phyloP scores from a whole-genome alignment of 2,113 vertebrate genomes.

The Lampris megalopsis region DNA sequence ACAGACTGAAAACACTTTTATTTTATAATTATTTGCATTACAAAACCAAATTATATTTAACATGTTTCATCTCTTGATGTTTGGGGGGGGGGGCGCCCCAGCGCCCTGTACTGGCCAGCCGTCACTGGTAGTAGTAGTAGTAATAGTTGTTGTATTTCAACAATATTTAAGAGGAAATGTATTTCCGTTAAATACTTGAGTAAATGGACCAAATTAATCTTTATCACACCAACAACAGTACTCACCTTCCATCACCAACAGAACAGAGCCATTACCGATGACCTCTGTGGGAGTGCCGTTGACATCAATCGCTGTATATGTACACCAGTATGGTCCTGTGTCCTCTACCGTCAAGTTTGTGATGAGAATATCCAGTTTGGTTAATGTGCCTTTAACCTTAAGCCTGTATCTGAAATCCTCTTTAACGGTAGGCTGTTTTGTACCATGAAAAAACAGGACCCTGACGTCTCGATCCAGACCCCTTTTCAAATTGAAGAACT shows the following conservation, averaged over 20 bases:
- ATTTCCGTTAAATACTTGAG: no score
- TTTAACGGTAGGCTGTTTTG: fast-evolving
- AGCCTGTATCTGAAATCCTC: fast-evolving
- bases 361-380: conserved; percentile 38
- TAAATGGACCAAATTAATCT: no score
- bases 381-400: fast-evolving
- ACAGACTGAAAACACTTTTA: no score
- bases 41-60: no score
- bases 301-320: fast-evolving
- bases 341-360: conserved; percentile 54
- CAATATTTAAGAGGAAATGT: no score
- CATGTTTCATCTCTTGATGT: no score
- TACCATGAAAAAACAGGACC: fast-evolving
- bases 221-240: background rate
- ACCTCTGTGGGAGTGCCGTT: fast-evolving
- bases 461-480: fast-evolving
- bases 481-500: fast-evolving
- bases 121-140: no score
- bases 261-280: background rate
- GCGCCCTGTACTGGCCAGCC: no score
- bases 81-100: no score
- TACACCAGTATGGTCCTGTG: conserved; percentile 59
- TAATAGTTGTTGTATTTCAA: no score
- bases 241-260: conserved; percentile 69
- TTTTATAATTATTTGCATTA: no score